Evolutionary conservation across 2,113 vertebrate genomes (phyloP), one percentile per base, ranked within the genome.

Genomic region (Halcyon malimbica): DNA sequence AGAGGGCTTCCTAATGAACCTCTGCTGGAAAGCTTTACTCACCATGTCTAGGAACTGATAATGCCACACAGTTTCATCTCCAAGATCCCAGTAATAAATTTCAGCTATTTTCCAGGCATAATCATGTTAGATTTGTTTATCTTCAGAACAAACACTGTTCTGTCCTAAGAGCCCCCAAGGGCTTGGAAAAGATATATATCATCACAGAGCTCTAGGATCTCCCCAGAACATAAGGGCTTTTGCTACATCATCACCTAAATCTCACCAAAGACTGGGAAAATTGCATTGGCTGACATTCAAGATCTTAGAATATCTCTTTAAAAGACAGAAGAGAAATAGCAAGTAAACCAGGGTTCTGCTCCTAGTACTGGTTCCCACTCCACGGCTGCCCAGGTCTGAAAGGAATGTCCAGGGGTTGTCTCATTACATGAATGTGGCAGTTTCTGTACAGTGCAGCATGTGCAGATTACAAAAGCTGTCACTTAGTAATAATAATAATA

Each of bases 161-260:
- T 84, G 7, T 83, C 67, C 46, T 56, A 68, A 93, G 25, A 46
- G 69, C 51, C 86, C 93, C 57, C 83, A 48, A 64, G 62, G 18
- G 81, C 65, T 53, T 79, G n/a, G 78, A 87, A 95, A 89, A 78
- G 29, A 87, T 10, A 57, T 62, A 57, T 62, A 69, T 60, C 56
- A 65, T 50, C 81, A 91, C 81, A 35, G 24, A 78, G 50, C 48
- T 89, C 89, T 23, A 93, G 65, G 39, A 94, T 94, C 77, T 93
- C 81, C 73, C 70, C 95, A 50, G 74, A 91, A 93, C 24, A 69
- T 44, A 50, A 85, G 11, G 29, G n/a, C 6, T 91, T 94, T 87
- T 89, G 69, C 62, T 84, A n/a, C 39, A 87, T 68, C 44, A 73
- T 73, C 13, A 16, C 29, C 42, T 87, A 84, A 93, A 81, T 21